Percentiles rank a stretch among this genome's conserved stretches.
These are phyloP conservation scores for Lasioglossum figueresi DNA, from an alignment of 2,888 invertebrate genomes.

Conservation along the genomic window DNA sequence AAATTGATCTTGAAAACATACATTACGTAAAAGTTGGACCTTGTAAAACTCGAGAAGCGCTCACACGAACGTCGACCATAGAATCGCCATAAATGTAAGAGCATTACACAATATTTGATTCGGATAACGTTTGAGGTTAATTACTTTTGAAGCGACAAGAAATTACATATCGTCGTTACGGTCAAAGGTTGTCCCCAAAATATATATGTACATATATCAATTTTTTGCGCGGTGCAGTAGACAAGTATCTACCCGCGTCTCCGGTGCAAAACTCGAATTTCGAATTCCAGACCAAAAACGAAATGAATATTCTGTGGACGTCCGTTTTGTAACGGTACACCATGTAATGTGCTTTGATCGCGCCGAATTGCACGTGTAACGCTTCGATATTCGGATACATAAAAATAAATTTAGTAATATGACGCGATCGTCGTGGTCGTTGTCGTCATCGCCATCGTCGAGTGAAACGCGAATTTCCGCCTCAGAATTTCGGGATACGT, in stretches of 20 bases:
- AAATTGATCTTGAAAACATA: background rate
- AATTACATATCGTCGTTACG: background rate
- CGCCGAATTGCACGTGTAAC: too few species aligned
- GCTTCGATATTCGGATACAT: background rate
- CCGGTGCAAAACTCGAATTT: background rate
- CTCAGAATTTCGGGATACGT: background rate
- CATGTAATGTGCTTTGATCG: background rate
- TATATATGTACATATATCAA: background rate
- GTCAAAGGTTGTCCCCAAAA: slow-evolving; percentile 10
- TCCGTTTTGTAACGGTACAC: background rate
- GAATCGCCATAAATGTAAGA: slow-evolving; percentile 15
- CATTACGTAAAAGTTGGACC: slow-evolving; percentile 12
- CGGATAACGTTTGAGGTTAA: slow-evolving; percentile 32
- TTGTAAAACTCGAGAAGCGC: background rate
- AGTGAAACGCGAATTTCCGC: background rate
- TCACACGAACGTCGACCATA: background rate
- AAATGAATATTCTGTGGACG: background rate
- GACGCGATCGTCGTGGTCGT: background rate
- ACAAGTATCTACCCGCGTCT: background rate
- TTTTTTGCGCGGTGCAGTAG: background rate
- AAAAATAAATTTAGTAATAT: background rate
- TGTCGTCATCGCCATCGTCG: background rate
- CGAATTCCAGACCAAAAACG: background rate
- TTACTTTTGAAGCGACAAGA: background rate
- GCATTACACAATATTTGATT: slow-evolving; percentile 4